phyloP scores from a whole-genome alignment of 2,888 invertebrate species.

The Euproctis similis region DNA sequence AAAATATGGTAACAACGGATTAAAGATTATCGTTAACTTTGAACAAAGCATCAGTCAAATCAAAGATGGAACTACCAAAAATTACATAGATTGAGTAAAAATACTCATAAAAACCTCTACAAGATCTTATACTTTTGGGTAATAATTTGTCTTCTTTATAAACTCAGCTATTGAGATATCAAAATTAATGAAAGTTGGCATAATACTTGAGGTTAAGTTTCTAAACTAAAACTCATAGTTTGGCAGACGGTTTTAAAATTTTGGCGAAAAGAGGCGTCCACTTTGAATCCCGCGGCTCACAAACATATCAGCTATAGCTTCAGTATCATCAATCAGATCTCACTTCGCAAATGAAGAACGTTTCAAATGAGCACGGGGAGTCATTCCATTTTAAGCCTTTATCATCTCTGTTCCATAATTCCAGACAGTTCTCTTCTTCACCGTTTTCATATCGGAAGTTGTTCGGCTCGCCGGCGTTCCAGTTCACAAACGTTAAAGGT shows the following conservation, averaged over 20 bases:
- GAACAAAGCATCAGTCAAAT: too few species aligned
- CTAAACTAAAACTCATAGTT: too few species aligned
- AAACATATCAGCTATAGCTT: conserved; percentile 22
- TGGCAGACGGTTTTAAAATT: conserved; percentile 14
- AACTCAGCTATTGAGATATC: too few species aligned
- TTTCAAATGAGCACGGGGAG: conserved; percentile 94
- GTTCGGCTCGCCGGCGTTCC: conserved; percentile 95
- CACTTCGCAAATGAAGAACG: conserved; percentile 94
- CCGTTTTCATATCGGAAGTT: conserved; percentile 95
- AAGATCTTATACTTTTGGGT: too few species aligned
- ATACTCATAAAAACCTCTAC: too few species aligned
- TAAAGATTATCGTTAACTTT: too few species aligned
- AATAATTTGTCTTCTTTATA: too few species aligned
- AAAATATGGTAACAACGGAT: too few species aligned
- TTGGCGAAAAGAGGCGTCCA: conserved; percentile 33
- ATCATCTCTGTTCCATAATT: conserved; percentile 93
- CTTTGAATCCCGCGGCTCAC: conserved; percentile 39
- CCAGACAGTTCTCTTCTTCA: conserved; percentile 93
- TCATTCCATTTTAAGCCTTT: conserved; percentile 96
- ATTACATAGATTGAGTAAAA: too few species aligned
- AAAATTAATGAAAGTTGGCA: too few species aligned
- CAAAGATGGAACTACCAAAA: too few species aligned
- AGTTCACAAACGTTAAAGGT: conserved; percentile 92
- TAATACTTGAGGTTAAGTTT: too few species aligned
- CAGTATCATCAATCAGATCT: conserved; percentile 70